phyloP scores from a whole-genome alignment of 2,888 invertebrate species.

The Erebia epiphron region DNA sequence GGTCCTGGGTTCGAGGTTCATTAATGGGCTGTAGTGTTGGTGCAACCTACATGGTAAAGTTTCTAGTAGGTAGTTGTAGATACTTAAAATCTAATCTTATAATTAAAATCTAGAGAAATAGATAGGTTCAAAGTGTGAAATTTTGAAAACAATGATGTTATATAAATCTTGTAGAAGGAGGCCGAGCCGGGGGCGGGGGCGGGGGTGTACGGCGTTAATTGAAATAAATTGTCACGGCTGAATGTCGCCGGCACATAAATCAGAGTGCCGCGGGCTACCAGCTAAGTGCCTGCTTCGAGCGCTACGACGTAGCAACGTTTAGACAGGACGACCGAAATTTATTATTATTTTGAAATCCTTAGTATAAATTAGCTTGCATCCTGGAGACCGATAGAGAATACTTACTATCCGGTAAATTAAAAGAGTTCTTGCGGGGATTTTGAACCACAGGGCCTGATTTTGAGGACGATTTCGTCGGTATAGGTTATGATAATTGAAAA shows the following conservation, averaged over 20 bases:
- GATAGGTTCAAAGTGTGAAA: conserved; percentile 19
- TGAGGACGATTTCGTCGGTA: too few species aligned
- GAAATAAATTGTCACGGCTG: conserved; percentile 81
- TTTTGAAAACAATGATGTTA: conserved; percentile 38
- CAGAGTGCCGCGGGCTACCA: conserved; percentile 76
- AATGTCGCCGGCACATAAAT: conserved; percentile 77
- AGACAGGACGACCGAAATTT: conserved; percentile 46
- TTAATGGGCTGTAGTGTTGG: too few species aligned
- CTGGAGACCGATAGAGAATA: too few species aligned
- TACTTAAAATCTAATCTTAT: too few species aligned
- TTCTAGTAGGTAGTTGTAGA: too few species aligned
- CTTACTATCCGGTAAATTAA: too few species aligned
- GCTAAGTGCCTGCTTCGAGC: conserved; percentile 77
- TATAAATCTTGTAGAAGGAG: conserved; percentile 43
- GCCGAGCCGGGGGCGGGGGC: conserved; percentile 48
- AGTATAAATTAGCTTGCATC: too few species aligned
- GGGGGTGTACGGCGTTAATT: conserved; percentile 72
- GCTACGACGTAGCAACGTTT: conserved; percentile 47
- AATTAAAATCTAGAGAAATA: neutral
- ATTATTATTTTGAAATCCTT: neutral
- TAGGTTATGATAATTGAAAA: too few species aligned
- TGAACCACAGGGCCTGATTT: too few species aligned
- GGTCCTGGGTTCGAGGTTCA: too few species aligned
- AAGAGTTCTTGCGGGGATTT: too few species aligned
- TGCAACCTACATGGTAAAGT: too few species aligned